phyloP scores from a whole-genome alignment of 1,140 invertebrate genomes.

The Polyergus mexicanus region DNA sequence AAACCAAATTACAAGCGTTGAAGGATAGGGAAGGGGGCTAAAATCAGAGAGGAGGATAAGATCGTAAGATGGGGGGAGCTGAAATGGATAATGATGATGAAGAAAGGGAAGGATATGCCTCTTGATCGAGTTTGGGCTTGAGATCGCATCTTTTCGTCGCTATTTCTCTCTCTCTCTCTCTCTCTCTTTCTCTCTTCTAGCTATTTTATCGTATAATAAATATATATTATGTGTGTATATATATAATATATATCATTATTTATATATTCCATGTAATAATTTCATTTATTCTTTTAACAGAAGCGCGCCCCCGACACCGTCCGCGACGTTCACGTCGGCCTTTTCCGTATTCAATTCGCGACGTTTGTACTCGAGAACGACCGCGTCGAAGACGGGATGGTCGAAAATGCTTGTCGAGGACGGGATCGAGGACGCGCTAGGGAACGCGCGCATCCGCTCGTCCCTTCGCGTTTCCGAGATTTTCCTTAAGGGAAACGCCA shows the following conservation, averaged over 20 bases:
- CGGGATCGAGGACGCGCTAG: constrained; percentile 18
- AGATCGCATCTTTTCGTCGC: constrained; percentile 78
- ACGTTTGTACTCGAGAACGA: neutral
- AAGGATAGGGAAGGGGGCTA: neutral
- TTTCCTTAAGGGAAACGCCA: neutral
- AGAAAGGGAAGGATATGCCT: constrained; percentile 75
- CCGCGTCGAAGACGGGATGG: neutral
- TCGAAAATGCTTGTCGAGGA: neutral
- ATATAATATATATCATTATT: constrained; percentile 84
- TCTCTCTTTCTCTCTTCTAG: constrained; percentile 77
- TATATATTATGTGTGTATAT: constrained; percentile 81
- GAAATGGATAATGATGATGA: constrained; percentile 58
- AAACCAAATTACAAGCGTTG: neutral
- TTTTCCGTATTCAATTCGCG: neutral
- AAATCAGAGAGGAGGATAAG: constrained; percentile 33
- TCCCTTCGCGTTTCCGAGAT: neutral
- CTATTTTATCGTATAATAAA: constrained; percentile 84
- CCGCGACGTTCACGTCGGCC: constrained; percentile 1
- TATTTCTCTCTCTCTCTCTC: constrained; percentile 72
- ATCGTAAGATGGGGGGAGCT: constrained; percentile 6
- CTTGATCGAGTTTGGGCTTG: constrained; percentile 76
- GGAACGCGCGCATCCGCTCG: neutral
- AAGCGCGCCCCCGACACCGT: constrained; percentile 40
- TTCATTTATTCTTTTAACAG: constrained; percentile 78
- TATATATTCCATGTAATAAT: constrained; percentile 84